Base-by-base conservation (phyloP, 2,888 invertebrate species). In the Cantharis rufa region DNA sequence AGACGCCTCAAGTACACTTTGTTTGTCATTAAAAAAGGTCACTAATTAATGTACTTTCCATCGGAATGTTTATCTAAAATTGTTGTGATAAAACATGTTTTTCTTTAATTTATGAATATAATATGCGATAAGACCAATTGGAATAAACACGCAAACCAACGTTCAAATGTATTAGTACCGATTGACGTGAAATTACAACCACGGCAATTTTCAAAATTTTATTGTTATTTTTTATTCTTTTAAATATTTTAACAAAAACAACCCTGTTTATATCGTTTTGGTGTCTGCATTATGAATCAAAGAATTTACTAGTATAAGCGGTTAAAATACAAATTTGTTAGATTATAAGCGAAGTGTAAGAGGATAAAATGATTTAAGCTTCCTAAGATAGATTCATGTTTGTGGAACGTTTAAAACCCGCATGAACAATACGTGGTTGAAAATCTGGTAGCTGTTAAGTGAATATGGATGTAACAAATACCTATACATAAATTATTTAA, bases 361-460 rank as follows among this genome's bases (percentile, higher is more conserved):
- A 74, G 74, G 74, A 74, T 71, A 69, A 69, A 74, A 74, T 69
- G 74, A 74, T 74, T 74, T 74, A 21, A 24, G 63, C 62, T 74
- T 74, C 74, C 74, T 74, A 69, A 69, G 74, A 62, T 74, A 69
- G 74, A 62, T 74, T 69, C 27, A 27, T 74, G 69, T 74, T 28
- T 69, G 74, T 69, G 16, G 62, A 68, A 32, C 66, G 21, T n/a
- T 21, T 68, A 68, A 72, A 72, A 68, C 69, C 68, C 72, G 68
- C 72, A 71, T 48, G 10, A 16, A 68, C 24, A 61, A 68, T 32
- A 32, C 61, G 61, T 24, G 69, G 68, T 69, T 66, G 64, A n/a
- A 18, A 66, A 66, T 66, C 10, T 66, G 13, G 11, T 21, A 21
- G 64, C 21, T 66, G 18, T 66, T 66, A 66, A 66, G 64, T 66